Evolutionary conservation across 2,113 vertebrate genomes (phyloP), one percentile per base, ranked within the genome.

Genomic region (Gambusia holbrooki): DNA sequence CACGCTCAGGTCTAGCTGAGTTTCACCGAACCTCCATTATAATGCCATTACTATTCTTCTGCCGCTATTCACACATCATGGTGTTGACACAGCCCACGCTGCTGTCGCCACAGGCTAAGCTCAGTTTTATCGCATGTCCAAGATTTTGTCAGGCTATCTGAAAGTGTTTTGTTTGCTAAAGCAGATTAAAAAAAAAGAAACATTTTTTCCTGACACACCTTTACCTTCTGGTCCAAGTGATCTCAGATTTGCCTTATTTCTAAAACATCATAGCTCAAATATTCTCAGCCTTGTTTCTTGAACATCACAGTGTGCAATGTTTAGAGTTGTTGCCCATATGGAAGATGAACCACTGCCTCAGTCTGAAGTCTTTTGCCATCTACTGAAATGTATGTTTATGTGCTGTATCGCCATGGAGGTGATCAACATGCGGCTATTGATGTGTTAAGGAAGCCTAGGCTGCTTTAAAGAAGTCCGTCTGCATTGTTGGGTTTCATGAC

Each of bases 101-200:
- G 95, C 94, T 95, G 96, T 96, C 95, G 88, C 96, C 94, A 92
- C 74, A 89, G 90, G 87, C 91, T 94, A 95, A 93, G 92, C 86
- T 90, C 82, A 88, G 94, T 96, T 58, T 96, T 95, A 96, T 97
- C 94, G 82, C 87, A 76, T 79, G 72, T 92, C 76, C 74, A 77
- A 94, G 91, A 92, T 95, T 92, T 94, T 93, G 95, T 93, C 94
- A 95, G 94, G 90, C 91, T 93, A 96, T 96, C 95, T 94, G 91
- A 77, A 81, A 89, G 33, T 12, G 77, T 85, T 92, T 76, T 96
- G 94, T 96, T 94, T 95, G 93, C 93, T 94, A 94, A 95, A 96
- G 94, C 93, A 88, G 91, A 54, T 58, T 30, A 2, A 89, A 27
- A 27, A 89, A 92, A 92, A 92, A 91, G 90, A 85, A 89, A 87